phyloP scores from a whole-genome alignment of 2,113 vertebrate species.

The Colossoma macropomum region DNA sequence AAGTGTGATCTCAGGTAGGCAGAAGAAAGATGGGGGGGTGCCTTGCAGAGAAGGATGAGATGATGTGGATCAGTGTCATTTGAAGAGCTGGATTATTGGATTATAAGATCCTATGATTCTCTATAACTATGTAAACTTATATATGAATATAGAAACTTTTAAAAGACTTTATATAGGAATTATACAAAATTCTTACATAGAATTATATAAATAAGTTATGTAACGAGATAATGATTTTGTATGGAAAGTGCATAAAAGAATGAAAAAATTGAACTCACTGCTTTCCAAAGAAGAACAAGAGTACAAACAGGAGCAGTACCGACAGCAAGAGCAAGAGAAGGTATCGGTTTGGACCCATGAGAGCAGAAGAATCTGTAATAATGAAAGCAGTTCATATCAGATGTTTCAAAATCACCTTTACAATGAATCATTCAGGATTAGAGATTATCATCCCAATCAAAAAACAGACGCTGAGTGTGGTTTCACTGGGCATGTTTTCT shows the following conservation, averaged over 20 bases:
- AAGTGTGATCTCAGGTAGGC: neutral
- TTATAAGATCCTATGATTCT: too few relatives aligned
- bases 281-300: slow-evolving; percentile 35
- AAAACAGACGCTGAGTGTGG: neutral
- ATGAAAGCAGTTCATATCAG: neutral
- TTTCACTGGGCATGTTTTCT: neutral
- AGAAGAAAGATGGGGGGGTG: neutral
- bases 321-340: slow-evolving; percentile 32
- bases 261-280: slow-evolving; percentile 46
- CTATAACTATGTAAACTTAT: too few relatives aligned
- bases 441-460: neutral
- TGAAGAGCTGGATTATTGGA: neutral
- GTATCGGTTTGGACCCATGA: neutral
- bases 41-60: neutral
- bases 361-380: neutral
- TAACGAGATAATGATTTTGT: too few relatives aligned
- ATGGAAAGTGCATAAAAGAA: neutral
- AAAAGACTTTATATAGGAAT: too few relatives aligned
- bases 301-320: neutral
- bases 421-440: neutral
- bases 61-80: neutral
- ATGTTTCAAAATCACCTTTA: neutral
- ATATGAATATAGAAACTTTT: too few relatives aligned
- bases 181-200: too few relatives aligned
- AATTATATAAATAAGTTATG: too few relatives aligned